A percentile compares a stretch with the other conserved stretches of the same genome.
phyloP scores from a whole-genome alignment of 2,888 invertebrate species.

The Anaspis maculata region DNA sequence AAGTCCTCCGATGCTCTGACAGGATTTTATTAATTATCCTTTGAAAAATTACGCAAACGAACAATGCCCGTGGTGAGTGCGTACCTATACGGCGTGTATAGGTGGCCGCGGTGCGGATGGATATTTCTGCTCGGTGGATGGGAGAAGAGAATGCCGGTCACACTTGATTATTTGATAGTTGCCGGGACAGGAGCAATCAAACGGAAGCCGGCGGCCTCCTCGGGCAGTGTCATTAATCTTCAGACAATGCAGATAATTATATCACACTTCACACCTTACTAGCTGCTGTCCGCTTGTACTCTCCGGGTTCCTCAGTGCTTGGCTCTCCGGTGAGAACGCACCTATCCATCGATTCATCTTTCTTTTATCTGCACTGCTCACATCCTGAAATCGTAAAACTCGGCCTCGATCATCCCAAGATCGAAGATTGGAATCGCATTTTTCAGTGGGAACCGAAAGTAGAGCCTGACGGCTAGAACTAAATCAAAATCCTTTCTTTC shows the following conservation, averaged over 20 bases:
- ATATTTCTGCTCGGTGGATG: too few species aligned
- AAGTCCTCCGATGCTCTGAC: slow-evolving; percentile 12
- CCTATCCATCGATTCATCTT: too few species aligned
- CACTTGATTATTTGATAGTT: slow-evolving; percentile 37
- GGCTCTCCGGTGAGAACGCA: too few species aligned
- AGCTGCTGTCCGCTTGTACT: slow-evolving; percentile 11
- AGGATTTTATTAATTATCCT: slow-evolving; percentile 22
- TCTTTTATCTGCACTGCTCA: too few species aligned
- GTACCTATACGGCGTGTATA: slow-evolving; percentile 3
- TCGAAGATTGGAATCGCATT: too few species aligned
- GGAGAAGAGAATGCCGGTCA: slow-evolving; percentile 29
- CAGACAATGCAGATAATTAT: slow-evolving; percentile 41
- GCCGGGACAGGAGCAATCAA: slow-evolving; percentile 35
- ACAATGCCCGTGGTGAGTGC: slow-evolving; percentile 9
- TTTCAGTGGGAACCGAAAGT: too few species aligned
- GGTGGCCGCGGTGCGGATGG: too few species aligned
- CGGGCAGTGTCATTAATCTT: slow-evolving; percentile 39
- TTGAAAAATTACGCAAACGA: slow-evolving; percentile 20
- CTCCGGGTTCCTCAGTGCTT: too few species aligned
- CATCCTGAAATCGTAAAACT: too few species aligned
- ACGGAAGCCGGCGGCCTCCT: slow-evolving; percentile 39
- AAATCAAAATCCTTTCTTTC: too few species aligned
- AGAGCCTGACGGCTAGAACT: too few species aligned
- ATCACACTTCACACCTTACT: slow-evolving; percentile 37
- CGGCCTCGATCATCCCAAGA: too few species aligned